Evolutionary conservation across 2,888 invertebrate species (phyloP).

Genomic region (Nomada hirtipes): DNA sequence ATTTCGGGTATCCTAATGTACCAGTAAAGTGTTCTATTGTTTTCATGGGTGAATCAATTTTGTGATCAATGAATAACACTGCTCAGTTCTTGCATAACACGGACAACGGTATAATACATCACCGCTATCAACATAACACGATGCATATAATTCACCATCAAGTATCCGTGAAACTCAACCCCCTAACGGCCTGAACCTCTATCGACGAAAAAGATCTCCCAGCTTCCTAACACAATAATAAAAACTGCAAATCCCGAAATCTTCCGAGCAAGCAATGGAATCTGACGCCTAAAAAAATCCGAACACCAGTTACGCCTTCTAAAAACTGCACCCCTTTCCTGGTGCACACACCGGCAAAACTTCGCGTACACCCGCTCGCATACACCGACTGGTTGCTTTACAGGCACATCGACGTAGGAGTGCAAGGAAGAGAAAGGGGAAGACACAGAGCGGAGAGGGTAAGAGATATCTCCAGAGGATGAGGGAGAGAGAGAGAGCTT

Average conservation of each 20-base stretch:
- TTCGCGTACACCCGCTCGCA: not conserved
- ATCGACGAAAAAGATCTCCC: not conserved
- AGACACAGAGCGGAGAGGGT: not conserved
- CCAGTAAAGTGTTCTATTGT: too few relatives aligned
- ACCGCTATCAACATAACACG: too few relatives aligned
- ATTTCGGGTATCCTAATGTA: too few relatives aligned
- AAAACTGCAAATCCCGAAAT: constrained; percentile 13
- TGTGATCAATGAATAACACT: too few relatives aligned
- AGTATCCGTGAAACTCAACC: too few relatives aligned
- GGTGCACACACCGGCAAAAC: constrained; percentile 9
- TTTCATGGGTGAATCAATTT: too few relatives aligned
- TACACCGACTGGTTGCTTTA: constrained; percentile 31
- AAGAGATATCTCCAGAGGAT: not conserved
- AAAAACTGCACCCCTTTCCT: constrained; percentile 35
- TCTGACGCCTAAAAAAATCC: constrained; percentile 43
- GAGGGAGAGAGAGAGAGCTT: constrained; percentile 58
- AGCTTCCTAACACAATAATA: constrained; percentile 8
- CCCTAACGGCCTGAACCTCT: too few relatives aligned
- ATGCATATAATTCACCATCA: too few relatives aligned
- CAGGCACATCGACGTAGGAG: constrained; percentile 30
- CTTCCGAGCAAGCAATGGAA: constrained; percentile 8
- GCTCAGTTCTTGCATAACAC: too few relatives aligned
- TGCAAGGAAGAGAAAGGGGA: not conserved
- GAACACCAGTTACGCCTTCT: constrained; percentile 51
- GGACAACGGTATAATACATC: too few relatives aligned